Percentiles rank a stretch among this genome's conserved stretches.
Conservation (phyloP, 2,888 invertebrate genomes). For the Brenthis hecate region DNA sequence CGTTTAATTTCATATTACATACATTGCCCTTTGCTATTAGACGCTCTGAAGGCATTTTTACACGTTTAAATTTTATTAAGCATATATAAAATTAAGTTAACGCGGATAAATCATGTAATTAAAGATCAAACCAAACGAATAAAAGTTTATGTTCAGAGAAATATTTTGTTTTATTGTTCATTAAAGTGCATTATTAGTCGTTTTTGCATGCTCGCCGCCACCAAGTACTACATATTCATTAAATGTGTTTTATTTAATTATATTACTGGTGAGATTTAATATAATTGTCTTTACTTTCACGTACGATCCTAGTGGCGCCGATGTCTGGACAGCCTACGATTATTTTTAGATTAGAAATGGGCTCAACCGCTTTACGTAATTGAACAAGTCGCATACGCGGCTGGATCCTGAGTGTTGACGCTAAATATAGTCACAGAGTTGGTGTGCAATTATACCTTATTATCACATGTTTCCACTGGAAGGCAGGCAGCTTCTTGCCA, state of each 20-base stretch:
- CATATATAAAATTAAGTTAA: neutral
- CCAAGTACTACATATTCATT: constrained; percentile 15
- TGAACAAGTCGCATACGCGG: constrained; percentile 78
- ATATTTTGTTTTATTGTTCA: constrained; percentile 18
- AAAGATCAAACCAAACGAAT: neutral
- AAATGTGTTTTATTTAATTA: constrained; percentile 41
- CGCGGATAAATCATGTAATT: neutral
- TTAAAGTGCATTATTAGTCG: constrained; percentile 19
- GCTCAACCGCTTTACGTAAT: constrained; percentile 82
- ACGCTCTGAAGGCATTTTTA: neutral
- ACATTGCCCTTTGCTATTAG: neutral
- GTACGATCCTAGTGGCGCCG: constrained; percentile 78
- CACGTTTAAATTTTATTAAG: constrained; percentile 6
- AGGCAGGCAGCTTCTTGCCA: constrained; percentile 64
- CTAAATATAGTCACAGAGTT: constrained; percentile 80
- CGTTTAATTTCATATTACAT: too few relatives aligned
- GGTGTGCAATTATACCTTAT: constrained; percentile 79
- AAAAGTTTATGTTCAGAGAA: constrained; percentile 6
- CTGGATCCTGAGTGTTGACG: constrained; percentile 76
- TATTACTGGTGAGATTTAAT: constrained; percentile 48
- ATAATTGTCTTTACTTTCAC: constrained; percentile 78
- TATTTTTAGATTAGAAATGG: constrained; percentile 83
- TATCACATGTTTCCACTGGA: constrained; percentile 80
- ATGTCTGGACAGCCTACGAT: constrained; percentile 78
- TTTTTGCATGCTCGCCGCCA: constrained; percentile 6